These are phyloP conservation scores for Campoplex nolae DNA, from an alignment of 2,888 invertebrate genomes.

Conservation along the genomic window DNA sequence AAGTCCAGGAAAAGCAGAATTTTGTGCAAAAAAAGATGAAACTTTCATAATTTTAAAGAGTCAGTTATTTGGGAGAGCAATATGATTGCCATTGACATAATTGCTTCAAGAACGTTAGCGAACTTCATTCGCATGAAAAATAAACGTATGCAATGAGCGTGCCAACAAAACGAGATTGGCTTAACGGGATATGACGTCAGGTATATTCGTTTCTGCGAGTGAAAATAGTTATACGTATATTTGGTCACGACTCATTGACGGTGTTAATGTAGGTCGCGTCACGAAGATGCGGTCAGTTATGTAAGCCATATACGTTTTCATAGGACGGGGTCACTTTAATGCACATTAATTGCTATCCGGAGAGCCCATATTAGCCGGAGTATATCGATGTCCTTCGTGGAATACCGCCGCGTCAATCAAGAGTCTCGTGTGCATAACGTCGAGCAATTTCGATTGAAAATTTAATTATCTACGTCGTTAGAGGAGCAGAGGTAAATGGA, in stretches of 20 bases:
- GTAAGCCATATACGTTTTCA: conserved; percentile 39
- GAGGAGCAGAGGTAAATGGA: not conserved
- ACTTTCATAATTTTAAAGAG: not conserved
- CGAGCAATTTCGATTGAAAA: conserved; percentile 2
- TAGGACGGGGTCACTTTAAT: conserved; percentile 54
- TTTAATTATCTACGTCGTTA: not conserved
- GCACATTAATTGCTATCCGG: conserved; percentile 60
- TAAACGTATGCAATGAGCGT: conserved; percentile 33
- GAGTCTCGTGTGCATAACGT: conserved; percentile 13
- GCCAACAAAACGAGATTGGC: conserved; percentile 43
- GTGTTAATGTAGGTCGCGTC: conserved; percentile 65
- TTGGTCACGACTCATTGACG: conserved; percentile 60
- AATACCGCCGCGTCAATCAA: conserved; percentile 41
- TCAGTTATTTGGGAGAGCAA: conserved; percentile 2
- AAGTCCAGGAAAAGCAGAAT: not conserved
- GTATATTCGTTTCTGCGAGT: not conserved
- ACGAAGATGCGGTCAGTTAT: conserved; percentile 59
- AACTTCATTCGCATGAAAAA: not conserved
- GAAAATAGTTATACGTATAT: not conserved
- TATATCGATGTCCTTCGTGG: conserved; percentile 36
- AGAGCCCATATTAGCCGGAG: conserved; percentile 46
- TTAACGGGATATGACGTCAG: conserved; percentile 61
- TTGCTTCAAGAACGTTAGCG: not conserved
- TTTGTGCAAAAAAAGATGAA: not conserved
- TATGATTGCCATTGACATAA: not conserved